Evolutionary conservation across 2,888 invertebrate species (phyloP), one percentile per base, ranked within the genome.

Genomic region (Schrankia costaestrigalis): DNA sequence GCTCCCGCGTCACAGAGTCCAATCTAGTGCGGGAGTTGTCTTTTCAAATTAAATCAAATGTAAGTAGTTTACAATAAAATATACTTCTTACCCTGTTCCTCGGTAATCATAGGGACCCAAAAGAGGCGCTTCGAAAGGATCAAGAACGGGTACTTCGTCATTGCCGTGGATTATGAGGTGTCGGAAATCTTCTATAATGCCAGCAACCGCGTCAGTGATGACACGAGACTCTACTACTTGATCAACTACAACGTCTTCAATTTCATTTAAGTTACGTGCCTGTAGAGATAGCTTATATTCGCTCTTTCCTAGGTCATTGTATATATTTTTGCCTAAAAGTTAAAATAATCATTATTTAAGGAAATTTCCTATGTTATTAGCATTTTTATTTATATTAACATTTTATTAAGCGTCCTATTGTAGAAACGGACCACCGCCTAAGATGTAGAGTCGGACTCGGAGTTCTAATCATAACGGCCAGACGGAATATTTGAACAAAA

Each of bases 131-230:
- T 40, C 45, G 2, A 73, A 36, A 0, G 75, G 75, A 36, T 77
- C 78, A 8, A 78, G 39, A 0, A 69, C 65, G 0, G 74, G 74
- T 0, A 73, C 0, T 3, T 38, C 39, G 2, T 68, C 76, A 27
- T 63, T 73, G n/a, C 78, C 78, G 31, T 73, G 57, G 29, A 74
- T 53, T 2, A 78, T 49, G 2, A 66, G 40, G 23, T 71, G 57
- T 30, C 78, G 65, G 32, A 71, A 63, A 3, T 36, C 33, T 23
- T 79, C 70, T 9, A 78, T 28, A 3, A 53, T 1, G 1, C 51
- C 26, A 11, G 13, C 17, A 25, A 76, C 66, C 3, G 46, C 24
- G 1, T 58, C 56, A 8, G 49, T 53, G 22, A 74, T 47, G 0
- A 63, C 0, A 11, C 71, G 68, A 5, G 38, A 27, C 1, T 34